These are phyloP conservation scores for Dolichopus griseipennis DNA, from an alignment of 2,888 invertebrate species.

Conservation along the genomic window DNA sequence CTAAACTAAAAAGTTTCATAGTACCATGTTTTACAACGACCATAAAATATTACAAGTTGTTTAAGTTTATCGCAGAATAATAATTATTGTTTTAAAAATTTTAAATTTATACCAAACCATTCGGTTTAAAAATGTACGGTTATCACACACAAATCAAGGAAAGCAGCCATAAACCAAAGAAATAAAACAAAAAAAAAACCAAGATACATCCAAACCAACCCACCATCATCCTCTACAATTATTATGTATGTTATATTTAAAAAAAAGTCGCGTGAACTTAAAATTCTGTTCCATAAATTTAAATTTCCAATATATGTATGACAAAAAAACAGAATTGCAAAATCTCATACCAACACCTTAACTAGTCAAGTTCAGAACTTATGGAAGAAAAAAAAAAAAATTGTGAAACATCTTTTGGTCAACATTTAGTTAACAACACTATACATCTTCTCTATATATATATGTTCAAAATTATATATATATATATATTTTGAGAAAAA, in stretches of 20 bases:
- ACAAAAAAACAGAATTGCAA: not conserved
- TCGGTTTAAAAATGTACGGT: not conserved
- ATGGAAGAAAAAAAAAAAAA: not conserved
- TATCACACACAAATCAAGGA: not conserved
- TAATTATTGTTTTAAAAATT: not conserved
- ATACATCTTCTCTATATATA: no score
- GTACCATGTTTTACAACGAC: no score
- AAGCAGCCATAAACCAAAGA: not conserved
- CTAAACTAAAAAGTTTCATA: not conserved
- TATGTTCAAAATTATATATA: not conserved
- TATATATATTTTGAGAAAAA: not conserved
- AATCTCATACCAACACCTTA: not conserved
- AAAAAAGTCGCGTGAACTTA: not conserved
- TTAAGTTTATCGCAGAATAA: not conserved
- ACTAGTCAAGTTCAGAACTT: not conserved
- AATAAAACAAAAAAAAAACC: not conserved
- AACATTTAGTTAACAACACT: not conserved
- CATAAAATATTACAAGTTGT: no score
- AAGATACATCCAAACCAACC: not conserved
- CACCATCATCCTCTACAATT: not conserved
- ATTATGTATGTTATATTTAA: no score
- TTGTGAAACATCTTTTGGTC: not conserved
- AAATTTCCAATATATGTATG: not conserved
- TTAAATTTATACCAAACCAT: not conserved
- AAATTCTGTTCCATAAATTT: not conserved